Conservation (phyloP, 2,888 invertebrate species). For the Agrotis exclamationis region DNA sequence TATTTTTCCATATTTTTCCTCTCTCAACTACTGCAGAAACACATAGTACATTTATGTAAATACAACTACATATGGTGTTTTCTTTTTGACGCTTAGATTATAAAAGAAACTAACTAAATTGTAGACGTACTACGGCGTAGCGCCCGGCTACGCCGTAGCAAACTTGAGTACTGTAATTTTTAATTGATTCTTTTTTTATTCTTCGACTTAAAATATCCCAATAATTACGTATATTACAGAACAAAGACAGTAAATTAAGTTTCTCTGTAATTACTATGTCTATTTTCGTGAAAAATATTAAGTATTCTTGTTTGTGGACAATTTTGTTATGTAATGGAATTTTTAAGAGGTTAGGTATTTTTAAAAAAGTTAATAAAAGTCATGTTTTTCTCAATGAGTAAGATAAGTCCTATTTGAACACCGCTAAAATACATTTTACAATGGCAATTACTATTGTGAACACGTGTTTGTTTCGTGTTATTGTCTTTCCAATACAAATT, state of each 20-base stretch:
- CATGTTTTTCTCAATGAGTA: not conserved
- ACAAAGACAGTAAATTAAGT: not conserved
- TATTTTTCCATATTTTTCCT: conserved; percentile 38
- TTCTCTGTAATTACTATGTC: not conserved
- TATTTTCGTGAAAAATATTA: not conserved
- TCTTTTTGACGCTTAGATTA: not conserved
- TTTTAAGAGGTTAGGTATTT: not conserved
- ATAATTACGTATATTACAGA: not conserved
- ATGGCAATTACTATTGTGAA: conserved; percentile 6
- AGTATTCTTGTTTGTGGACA: not conserved
- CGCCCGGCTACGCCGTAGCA: conserved; percentile 53
- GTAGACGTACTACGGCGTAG: conserved; percentile 34
- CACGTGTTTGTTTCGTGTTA: conserved; percentile 11
- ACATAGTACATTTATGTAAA: conserved; percentile 22
- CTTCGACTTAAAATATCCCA: not conserved
- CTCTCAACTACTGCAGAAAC: conserved; percentile 14
- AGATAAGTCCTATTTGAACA: not conserved
- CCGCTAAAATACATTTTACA: not conserved
- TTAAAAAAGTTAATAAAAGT: conserved; percentile 3
- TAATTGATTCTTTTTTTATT: conserved; percentile 19
- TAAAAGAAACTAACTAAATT: not conserved
- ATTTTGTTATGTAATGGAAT: not conserved
- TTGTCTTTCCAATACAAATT: conserved; percentile 36
- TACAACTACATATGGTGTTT: conserved; percentile 7
- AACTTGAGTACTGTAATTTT: not conserved